Base-by-base conservation (phyloP, 2,888 invertebrate species). In the Dryocosmus kuriphilus region DNA sequence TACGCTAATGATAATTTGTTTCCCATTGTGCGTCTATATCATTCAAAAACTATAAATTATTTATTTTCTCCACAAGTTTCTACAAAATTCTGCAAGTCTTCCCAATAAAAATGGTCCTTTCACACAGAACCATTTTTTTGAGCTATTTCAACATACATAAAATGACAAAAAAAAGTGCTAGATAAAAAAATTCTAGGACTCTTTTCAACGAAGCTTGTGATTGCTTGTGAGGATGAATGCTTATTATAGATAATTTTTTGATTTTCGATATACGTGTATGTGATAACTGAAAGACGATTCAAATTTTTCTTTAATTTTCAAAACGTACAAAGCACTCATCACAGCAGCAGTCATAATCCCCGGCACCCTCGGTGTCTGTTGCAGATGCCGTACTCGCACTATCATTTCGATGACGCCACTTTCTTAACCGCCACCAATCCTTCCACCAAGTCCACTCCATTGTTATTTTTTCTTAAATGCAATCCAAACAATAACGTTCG, bases 361-460 rank as follows among this genome's bases (percentile, higher is more conserved):
- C 83, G 77, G 83, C 80, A 92, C 95, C 95, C 89, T 93, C 93
- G 82, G 91, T 92, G 82, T 90, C 75, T 62, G 80, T 80, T 30
- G 74, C 46, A 41, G 78, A 57, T 76, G 82, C 27, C 60, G 79
- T 77, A 81, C 85, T 82, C 65, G 79, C 81, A 77, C 80, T 80
- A 73, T 85, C 82, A 79, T 87, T 85, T 30, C 82, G 83, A 51
- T 92, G 94, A 85, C 94, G 94, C 93, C 95, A 94, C 90, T 94
- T 94, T 92, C 95, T 96, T 80, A 96, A 92, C 81, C 96, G 93
- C 96, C 96, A 96, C 96, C 96, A 96, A 92, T 96, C 95, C 92
- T 95, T 95, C 88, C 95, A 92, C 95, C 96, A 95, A 87, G 95
- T 94, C 95, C 96, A 96, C 93, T 96, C 96, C 95, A 96, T 95